These are phyloP conservation scores for Donacobius atricapilla DNA, from an alignment of 2,113 vertebrate genomes.

Conservation along the genomic window DNA sequence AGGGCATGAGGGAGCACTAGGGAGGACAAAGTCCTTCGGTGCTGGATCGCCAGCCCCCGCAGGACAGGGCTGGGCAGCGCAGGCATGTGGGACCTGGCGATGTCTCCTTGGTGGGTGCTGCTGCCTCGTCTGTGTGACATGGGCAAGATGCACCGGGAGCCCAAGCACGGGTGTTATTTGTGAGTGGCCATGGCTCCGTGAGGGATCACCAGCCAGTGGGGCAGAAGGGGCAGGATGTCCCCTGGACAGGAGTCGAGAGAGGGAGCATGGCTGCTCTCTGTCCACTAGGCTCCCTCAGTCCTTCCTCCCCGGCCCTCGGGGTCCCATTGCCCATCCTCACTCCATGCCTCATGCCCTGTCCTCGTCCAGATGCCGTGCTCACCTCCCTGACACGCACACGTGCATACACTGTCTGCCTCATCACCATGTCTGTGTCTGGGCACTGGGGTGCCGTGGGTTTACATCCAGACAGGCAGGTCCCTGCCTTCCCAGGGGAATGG, in stretches of 20 bases:
- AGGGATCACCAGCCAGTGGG: neutral
- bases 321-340: neutral
- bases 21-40: neutral
- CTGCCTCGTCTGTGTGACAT: accelerated
- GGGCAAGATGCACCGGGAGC: neutral
- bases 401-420: slow-evolving; percentile 41
- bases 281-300: neutral
- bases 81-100: neutral
- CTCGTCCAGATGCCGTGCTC: neutral
- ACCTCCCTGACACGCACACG: neutral
- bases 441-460: slow-evolving; percentile 30
- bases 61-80: neutral
- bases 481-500: neutral
- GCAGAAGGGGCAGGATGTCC: neutral
- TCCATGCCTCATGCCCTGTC: slow-evolving; percentile 24
- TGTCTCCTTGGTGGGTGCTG: accelerated
- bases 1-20: neutral
- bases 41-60: neutral
- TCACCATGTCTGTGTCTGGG: slow-evolving; percentile 43
- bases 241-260: neutral
- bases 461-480: neutral
- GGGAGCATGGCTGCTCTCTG: neutral
- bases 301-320: neutral
- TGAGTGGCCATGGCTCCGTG: neutral
- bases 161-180: accelerated